Percentiles rank a stretch among this genome's conserved stretches.
phyloP scores from a whole-genome alignment of 1,140 invertebrate species.

The Neodiprion fabricii region DNA sequence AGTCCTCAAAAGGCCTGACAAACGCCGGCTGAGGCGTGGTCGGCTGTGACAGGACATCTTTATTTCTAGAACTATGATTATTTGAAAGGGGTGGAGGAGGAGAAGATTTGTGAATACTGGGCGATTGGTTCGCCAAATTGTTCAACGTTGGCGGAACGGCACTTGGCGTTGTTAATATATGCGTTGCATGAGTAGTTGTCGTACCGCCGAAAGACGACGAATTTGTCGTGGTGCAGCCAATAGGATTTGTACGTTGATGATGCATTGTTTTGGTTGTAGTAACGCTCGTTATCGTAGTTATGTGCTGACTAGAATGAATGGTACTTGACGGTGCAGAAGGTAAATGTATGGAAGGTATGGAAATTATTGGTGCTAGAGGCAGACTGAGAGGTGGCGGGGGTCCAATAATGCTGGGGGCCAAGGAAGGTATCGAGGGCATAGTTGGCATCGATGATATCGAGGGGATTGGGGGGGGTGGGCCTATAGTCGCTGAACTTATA shows the following conservation, averaged over 20 bases:
- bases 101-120: conserved; percentile 30
- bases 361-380: conserved; percentile 47
- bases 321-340: conserved; percentile 46
- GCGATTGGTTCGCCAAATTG: conserved; percentile 29
- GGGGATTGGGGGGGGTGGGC: conserved; percentile 38
- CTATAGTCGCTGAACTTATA: conserved; percentile 38
- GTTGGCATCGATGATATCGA: conserved; percentile 33
- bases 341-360: conserved; percentile 48
- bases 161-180: conserved; percentile 35
- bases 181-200: conserved; percentile 44
- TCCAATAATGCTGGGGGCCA: conserved; percentile 37
- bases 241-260: conserved; percentile 23
- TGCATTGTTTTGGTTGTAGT: conserved; percentile 4
- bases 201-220: conserved; percentile 35
- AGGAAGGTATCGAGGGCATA: conserved; percentile 12
- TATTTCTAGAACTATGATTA: conserved; percentile 31
- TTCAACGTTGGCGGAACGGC: conserved; percentile 30
- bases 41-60: conserved; percentile 31
- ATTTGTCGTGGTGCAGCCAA: conserved; percentile 30
- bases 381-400: conserved; percentile 37
- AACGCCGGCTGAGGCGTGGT: conserved; percentile 48
- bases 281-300: conserved; percentile 40
- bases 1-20: conserved; percentile 62
- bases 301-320: conserved; percentile 57
- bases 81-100: conserved; percentile 27